Conservation (phyloP, 2,888 invertebrate species). For the Heteromyza rotundicornis region DNA sequence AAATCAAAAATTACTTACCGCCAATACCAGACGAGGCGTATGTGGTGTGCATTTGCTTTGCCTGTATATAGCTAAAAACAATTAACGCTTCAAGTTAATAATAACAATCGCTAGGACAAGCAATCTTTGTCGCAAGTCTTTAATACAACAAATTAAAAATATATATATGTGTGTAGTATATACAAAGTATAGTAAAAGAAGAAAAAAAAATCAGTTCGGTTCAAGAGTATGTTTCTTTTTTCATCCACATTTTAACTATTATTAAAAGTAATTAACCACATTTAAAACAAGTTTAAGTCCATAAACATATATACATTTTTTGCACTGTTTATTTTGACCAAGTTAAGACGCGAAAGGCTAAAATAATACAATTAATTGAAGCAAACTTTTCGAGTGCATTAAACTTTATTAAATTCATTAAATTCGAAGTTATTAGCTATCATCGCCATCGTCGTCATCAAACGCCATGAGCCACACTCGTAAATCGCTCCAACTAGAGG, state of each 20-base stretch:
- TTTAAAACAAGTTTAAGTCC: conserved; percentile 1
- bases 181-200: too few species aligned
- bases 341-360: background rate
- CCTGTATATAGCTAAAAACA: background rate
- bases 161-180: too few species aligned
- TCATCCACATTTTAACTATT: conserved; percentile 11
- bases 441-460: background rate
- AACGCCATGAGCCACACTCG: background rate
- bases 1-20: background rate
- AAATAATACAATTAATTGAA: conserved; percentile 3
- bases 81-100: too few species aligned
- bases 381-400: conserved; percentile 19
- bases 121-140: too few species aligned
- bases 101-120: too few species aligned
- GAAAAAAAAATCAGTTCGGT: too few species aligned
- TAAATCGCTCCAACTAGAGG: background rate
- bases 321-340: background rate
- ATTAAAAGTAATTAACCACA: background rate
- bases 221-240: background rate
- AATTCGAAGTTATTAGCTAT: too few species aligned
- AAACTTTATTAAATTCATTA: conserved; percentile 19
- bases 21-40: background rate
- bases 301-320: background rate
- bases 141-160: too few species aligned
- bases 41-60: background rate